Base-by-base conservation (phyloP, 2,888 invertebrate genomes). In the Drosophila pseudotalamancana region DNA sequence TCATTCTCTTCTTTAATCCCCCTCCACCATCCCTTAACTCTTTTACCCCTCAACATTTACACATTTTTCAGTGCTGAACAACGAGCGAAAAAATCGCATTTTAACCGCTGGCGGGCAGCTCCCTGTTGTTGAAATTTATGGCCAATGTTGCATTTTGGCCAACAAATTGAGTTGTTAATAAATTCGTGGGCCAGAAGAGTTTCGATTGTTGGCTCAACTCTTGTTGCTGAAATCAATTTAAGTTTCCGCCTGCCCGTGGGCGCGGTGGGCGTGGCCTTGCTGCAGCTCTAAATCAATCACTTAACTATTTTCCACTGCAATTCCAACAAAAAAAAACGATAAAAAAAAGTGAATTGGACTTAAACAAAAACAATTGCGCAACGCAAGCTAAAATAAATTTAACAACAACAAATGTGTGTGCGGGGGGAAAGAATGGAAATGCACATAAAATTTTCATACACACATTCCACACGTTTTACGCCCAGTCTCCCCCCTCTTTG, bases 241-340 rank as follows among this genome's bases (percentile, higher is more conserved):
- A 53, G 39, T 42, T 45, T 43, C 37, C 29, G 11, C 12, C 1
- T 21, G 19, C 32, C 40, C 34, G 4, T 14, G 45, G 11, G 14
- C 14, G 32, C 6, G 5, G 9, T 11, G 27, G 48, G 12, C 35
- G 35, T 19, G 19, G 25, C 18, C 27, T 37, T 27, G 45, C 6
- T 6, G 9, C 40, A 39, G 48, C 42, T 68, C 65, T 63, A 71
- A 69, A 84, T 83, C 84, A 83, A 77, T 82, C 80, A 78, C 76
- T 74, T 71, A 68, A 74, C 76, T 69, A 60, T 61, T 72, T 74
- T 67, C 49, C 46, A 40, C 34, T 59, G 40, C 48, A 71, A 68
- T 69, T 70, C 59, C 9, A 40, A 9, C 11, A 8, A 34, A 40
- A 32, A 50, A 18, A 8, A 4, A 23, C 12, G 21, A 34, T 43